Evolutionary conservation across 2,888 invertebrate genomes (phyloP).

Genomic region (Acrobasis consociella): DNA sequence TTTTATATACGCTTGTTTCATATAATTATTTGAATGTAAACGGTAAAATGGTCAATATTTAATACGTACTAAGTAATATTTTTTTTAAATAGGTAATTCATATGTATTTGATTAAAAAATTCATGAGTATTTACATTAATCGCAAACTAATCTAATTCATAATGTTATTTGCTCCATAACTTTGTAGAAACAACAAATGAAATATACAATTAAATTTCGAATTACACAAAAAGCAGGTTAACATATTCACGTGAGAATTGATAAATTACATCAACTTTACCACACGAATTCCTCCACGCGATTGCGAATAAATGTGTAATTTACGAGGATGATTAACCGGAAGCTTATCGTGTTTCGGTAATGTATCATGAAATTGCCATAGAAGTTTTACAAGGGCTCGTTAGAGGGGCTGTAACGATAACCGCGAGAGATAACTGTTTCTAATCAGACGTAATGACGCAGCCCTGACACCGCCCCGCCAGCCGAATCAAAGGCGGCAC

Average conservation of each 20-base stretch:
- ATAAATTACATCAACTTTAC: slow-evolving; percentile 31
- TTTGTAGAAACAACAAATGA: no score
- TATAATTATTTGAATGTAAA: no score
- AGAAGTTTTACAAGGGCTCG: slow-evolving; percentile 76
- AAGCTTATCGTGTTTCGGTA: slow-evolving; percentile 63
- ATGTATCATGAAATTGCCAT: slow-evolving; percentile 68
- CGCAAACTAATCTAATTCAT: no score
- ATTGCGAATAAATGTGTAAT: slow-evolving; percentile 55
- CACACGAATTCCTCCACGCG: slow-evolving; percentile 36
- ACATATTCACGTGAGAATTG: slow-evolving; percentile 25
- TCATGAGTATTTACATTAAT: no score
- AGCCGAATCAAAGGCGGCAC: slow-evolving; percentile 25
- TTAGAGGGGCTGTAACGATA: slow-evolving; percentile 74
- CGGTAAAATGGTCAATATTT: no score
- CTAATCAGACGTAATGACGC: slow-evolving; percentile 75
- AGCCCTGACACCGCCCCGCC: slow-evolving; percentile 40
- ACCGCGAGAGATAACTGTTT: slow-evolving; percentile 77
- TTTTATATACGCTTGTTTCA: no score
- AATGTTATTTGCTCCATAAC: no score
- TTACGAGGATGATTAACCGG: slow-evolving; percentile 60
- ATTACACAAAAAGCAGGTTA: slow-evolving; percentile 18
- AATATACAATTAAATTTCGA: not conserved
- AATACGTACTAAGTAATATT: no score
- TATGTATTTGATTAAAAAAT: no score
- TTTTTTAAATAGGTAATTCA: no score